Evolutionary conservation across 2,113 vertebrate species (phyloP), one percentile per base, ranked within the genome.

Genomic region (Leucosticte australis): DNA sequence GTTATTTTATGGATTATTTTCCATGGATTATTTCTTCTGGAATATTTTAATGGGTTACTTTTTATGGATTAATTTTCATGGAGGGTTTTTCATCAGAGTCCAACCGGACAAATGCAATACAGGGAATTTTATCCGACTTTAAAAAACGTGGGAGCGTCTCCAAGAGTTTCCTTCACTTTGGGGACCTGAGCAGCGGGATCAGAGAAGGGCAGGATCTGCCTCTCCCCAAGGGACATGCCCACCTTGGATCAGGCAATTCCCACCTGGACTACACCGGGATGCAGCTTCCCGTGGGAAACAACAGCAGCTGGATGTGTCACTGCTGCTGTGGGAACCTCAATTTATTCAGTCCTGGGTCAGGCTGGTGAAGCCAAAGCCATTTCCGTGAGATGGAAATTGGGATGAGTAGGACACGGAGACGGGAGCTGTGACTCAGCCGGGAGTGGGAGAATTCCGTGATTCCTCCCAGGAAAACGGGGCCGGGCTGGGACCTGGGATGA

Each of bases 81-180:
- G 17, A 8, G 1, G 11, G 1, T 37, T 70, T 44, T 44, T 46
- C 30, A 19, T 6, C 31, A 5, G 37, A 19, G 10, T 35, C 46
- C 55, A 49, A 21, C 6, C 3, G 1, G 33, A 20, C 20, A 42
- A 17, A 44, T 27, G 28, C 3, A 14, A 27, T 1, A 2, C 1
- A 4, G 8, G 44, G 15, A 73, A 18, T 90, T 77, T 69, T n/a
- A 37, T 16, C 41, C 4, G 1, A n/a, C 28, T 68, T 57, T 28
- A 41, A 87, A 62, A 13, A 3, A 20, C 28, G 47, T 2, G 23
- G 15, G 35, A 80, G 4, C 26, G 50, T 16, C 53, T 77, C 39
- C 63, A 37, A 0, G 1, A 30, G 4, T 77, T 64, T 56, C 24
- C 18, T 41, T 65, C 62, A 2, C 9, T 3, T 4, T 12, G 31